phyloP scores from a whole-genome alignment of 2,797 vertebrate species.

The Sebastes taczanowskii region DNA sequence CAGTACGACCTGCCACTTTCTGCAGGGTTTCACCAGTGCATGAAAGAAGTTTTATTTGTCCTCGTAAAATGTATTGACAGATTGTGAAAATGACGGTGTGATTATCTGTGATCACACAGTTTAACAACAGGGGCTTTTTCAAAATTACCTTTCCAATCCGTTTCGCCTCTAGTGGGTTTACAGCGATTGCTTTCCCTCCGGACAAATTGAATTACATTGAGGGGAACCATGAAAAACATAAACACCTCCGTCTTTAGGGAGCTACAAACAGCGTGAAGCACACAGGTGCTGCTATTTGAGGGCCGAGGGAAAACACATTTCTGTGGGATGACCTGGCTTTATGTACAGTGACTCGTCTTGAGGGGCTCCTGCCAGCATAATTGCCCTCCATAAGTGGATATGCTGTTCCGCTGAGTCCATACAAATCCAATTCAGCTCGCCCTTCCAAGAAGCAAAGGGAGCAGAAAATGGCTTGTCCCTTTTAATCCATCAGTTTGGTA shows the following conservation, averaged over 20 bases:
- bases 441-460: constrained; percentile 58
- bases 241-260: constrained; percentile 31
- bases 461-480: constrained; percentile 75
- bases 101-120: constrained; percentile 30
- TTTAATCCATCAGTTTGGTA: constrained; percentile 69
- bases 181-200: constrained; percentile 5
- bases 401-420: constrained; percentile 65
- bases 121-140: constrained; percentile 28
- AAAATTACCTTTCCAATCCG: constrained; percentile 16
- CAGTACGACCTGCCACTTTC: neutral
- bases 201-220: constrained; percentile 49
- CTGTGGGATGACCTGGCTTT: constrained; percentile 4
- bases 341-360: constrained; percentile 53
- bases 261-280: constrained; percentile 18
- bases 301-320: constrained; percentile 26
- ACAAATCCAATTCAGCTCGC: constrained; percentile 74
- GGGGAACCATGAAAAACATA: constrained; percentile 26
- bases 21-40: neutral
- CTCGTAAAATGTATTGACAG: constrained; percentile 2
- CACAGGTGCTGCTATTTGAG: constrained; percentile 26
- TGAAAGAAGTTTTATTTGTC: neutral
- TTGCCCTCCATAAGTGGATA: constrained; percentile 70
- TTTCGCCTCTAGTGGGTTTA: constrained; percentile 32
- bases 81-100: constrained; percentile 9
- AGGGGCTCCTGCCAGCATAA: constrained; percentile 66